These are phyloP conservation scores for Phthorimaea operculella DNA, from an alignment of 1,140 invertebrate species.

Conservation along the genomic window DNA sequence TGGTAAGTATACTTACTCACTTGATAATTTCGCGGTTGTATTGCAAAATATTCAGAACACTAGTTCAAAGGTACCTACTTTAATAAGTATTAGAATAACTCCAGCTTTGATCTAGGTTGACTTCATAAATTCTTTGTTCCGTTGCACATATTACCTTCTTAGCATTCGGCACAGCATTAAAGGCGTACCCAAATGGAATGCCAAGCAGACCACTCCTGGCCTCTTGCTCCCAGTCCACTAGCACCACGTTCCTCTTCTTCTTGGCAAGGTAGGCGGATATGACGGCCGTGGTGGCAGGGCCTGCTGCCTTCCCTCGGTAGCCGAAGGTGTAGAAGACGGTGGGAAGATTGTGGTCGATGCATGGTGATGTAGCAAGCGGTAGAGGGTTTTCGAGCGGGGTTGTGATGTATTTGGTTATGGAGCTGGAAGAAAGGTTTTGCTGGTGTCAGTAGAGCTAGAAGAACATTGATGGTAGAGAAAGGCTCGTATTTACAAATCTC, in stretches of 20 bases:
- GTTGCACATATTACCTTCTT: constrained; percentile 30
- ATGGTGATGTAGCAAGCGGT: constrained; percentile 25
- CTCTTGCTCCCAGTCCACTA: constrained; percentile 55
- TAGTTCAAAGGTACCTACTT: too few species aligned
- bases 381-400: constrained; percentile 30
- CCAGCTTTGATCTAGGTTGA: too few species aligned
- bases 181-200: constrained; percentile 39
- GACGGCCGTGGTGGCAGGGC: constrained; percentile 47
- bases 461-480: too few species aligned
- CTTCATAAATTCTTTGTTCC: too few species aligned
- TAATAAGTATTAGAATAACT: too few species aligned
- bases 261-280: constrained; percentile 37
- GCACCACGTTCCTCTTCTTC: constrained; percentile 46
- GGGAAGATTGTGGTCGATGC: constrained; percentile 30
- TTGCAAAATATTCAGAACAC: too few species aligned
- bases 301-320: constrained; percentile 34
- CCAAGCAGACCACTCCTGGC: constrained; percentile 41
- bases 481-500: too few species aligned
- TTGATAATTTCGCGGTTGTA: too few species aligned
- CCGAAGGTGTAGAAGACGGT: constrained; percentile 53
- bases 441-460: constrained; percentile 6
- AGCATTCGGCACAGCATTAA: constrained; percentile 44
- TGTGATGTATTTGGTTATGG: constrained; percentile 29
- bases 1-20: too few species aligned
- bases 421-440: constrained; percentile 32